Evolutionary conservation across 2,113 vertebrate genomes (phyloP).

Genomic region (Tragelaphus imberbis): DNA sequence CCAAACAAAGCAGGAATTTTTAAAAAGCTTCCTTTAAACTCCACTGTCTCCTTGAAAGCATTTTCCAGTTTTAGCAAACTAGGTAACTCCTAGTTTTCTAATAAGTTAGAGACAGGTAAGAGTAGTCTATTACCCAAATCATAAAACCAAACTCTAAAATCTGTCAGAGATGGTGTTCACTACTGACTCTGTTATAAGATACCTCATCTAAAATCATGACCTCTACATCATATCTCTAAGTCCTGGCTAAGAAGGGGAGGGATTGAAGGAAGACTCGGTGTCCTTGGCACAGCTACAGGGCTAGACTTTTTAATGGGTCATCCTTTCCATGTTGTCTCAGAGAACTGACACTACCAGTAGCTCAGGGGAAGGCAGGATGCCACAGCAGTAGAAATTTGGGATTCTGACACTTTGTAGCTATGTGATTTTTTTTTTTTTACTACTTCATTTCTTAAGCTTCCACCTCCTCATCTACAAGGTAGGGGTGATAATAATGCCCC

Average conservation of each 20-base stretch:
- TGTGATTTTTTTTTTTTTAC: background rate
- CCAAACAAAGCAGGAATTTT: background rate
- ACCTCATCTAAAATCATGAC: background rate
- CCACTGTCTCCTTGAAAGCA: background rate
- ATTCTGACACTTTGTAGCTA: background rate
- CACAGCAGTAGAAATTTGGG: background rate
- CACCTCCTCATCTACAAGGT: background rate
- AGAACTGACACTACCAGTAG: background rate
- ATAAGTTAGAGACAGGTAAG: background rate
- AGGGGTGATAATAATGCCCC: background rate
- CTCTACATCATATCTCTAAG: background rate
- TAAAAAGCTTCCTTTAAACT: background rate
- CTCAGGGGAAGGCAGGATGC: background rate
- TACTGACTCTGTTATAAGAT: background rate
- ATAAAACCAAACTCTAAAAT: background rate
- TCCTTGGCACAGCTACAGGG: background rate
- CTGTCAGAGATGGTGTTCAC: background rate
- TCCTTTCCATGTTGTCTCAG: background rate
- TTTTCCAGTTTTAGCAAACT: background rate
- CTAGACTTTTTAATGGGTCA: background rate
- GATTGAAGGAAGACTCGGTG: background rate
- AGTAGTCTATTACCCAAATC: background rate
- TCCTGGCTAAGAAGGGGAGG: background rate
- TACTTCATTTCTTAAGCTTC: background rate
- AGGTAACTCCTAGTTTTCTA: conserved; percentile 9